These are phyloP conservation scores for Amblyjoppa fuscipennis DNA, from an alignment of 2,888 invertebrate species.

Conservation along the genomic window DNA sequence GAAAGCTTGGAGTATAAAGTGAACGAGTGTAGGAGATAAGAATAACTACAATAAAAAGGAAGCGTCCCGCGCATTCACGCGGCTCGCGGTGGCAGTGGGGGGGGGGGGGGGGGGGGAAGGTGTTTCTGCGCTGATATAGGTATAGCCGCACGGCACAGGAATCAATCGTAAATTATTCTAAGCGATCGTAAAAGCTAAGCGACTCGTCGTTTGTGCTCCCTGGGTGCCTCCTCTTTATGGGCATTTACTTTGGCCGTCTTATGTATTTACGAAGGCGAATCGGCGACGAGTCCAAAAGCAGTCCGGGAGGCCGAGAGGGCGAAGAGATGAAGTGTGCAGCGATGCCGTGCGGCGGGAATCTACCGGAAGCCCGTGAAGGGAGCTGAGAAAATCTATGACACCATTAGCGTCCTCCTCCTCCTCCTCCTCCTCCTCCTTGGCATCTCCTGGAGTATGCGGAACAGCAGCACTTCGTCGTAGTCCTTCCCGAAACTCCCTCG, in stretches of 20 bases:
- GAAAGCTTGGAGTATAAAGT: slow-evolving; percentile 6
- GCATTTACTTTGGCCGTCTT: slow-evolving; percentile 56
- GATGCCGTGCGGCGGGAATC: not conserved
- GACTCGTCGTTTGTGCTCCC: slow-evolving; percentile 74
- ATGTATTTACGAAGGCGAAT: slow-evolving; percentile 43
- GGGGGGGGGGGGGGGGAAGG: too few relatives aligned
- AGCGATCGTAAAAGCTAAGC: slow-evolving; percentile 76
- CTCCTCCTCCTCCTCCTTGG: slow-evolving; percentile 62
- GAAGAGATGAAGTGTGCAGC: not conserved
- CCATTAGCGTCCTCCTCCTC: slow-evolving; percentile 73
- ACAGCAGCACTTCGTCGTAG: slow-evolving; percentile 48
- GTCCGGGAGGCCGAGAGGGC: slow-evolving; percentile 11
- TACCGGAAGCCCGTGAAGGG: slow-evolving; percentile 62
- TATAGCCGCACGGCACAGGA: slow-evolving; percentile 31
- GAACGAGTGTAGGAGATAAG: slow-evolving; percentile 1
- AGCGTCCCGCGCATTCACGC: not conserved
- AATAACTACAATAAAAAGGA: not conserved
- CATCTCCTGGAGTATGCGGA: slow-evolving; percentile 47
- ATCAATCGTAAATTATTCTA: slow-evolving; percentile 79
- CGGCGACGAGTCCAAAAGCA: slow-evolving; percentile 9
- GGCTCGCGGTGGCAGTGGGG: not conserved
- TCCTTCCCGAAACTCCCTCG: slow-evolving; percentile 45
- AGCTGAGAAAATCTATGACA: slow-evolving; percentile 75
- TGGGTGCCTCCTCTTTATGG: slow-evolving; percentile 52
- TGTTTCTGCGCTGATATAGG: not conserved